Evolutionary conservation across 2,888 invertebrate genomes (phyloP).

Genomic region (Linnaemya vulpina): DNA sequence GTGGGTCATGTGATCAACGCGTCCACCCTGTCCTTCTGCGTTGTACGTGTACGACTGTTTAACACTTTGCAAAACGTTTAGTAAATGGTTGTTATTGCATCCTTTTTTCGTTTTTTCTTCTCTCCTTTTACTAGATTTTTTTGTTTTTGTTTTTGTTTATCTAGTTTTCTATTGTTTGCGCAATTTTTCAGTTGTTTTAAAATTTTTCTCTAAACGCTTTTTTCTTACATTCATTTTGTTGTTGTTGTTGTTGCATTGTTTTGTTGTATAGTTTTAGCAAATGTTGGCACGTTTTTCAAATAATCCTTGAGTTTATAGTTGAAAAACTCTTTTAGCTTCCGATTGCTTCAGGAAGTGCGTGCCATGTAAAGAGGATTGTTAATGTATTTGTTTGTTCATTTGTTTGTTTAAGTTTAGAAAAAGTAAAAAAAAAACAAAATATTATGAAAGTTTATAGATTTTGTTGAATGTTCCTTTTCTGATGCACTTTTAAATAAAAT

Average conservation of each 20-base stretch:
- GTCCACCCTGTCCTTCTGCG: conserved; percentile 11
- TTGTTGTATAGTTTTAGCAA: conserved; percentile 60
- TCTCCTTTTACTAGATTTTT: not conserved
- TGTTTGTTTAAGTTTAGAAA: conserved; percentile 10
- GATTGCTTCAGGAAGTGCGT: conserved; percentile 68
- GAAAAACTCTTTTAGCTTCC: conserved; percentile 63
- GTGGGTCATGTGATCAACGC: not conserved
- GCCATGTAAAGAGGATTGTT: conserved; percentile 65
- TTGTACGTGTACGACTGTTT: conserved; percentile 36
- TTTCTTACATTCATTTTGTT: not conserved
- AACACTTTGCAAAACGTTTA: conserved; percentile 71
- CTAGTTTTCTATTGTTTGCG: conserved; percentile 51
- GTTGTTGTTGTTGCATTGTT: conserved; percentile 14
- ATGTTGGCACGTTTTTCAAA: conserved; percentile 73
- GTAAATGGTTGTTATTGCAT: conserved; percentile 68
- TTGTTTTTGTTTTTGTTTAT: not conserved
- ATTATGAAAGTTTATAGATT: conserved; percentile 12
- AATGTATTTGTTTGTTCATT: conserved; percentile 63
- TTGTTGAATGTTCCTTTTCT: not conserved
- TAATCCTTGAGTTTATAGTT: conserved; percentile 73
- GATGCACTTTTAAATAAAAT: conserved; percentile 9
- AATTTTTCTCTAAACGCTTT: conserved; percentile 31
- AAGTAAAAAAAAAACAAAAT: no score
- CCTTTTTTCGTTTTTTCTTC: conserved; percentile 41
- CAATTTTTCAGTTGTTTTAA: conserved; percentile 40